Percentiles rank a stretch among this genome's conserved stretches.
These are phyloP conservation scores for Amazona guildingii DNA, from an alignment of 2,113 vertebrate genomes.

Conservation along the genomic window DNA sequence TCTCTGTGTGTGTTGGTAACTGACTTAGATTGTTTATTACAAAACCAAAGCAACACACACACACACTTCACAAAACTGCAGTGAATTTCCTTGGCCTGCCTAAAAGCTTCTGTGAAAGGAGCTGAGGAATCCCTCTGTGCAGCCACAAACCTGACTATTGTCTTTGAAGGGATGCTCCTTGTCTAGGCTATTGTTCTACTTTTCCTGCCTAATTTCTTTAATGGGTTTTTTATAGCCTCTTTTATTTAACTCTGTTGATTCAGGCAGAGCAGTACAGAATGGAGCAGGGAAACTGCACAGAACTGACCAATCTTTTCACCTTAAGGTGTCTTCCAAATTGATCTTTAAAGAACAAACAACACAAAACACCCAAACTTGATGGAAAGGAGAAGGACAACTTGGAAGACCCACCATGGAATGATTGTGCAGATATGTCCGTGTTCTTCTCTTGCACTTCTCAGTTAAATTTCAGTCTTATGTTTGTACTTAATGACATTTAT, in stretches of 20 bases:
- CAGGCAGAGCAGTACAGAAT: not conserved
- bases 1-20: not conserved
- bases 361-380: not conserved
- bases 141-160: not conserved
- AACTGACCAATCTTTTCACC: not conserved
- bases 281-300: not conserved
- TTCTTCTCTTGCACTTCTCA: not conserved
- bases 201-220: constrained; percentile 3
- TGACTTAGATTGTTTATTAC: not conserved
- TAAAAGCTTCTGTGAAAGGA: not conserved
- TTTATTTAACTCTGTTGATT: not conserved
- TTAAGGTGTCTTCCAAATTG: not conserved
- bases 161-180: not conserved
- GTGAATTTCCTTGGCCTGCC: not conserved
- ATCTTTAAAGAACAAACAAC: not conserved
- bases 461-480: not conserved
- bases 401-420: not conserved
- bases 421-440: fast-evolving
- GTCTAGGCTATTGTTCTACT: not conserved
- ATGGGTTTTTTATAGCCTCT: not conserved
- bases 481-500: not conserved
- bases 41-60: not conserved
- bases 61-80: not conserved
- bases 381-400: not conserved
- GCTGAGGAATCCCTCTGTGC: not conserved